Conservation (phyloP, 2,888 invertebrate genomes). For the Lycia hirtaria region DNA sequence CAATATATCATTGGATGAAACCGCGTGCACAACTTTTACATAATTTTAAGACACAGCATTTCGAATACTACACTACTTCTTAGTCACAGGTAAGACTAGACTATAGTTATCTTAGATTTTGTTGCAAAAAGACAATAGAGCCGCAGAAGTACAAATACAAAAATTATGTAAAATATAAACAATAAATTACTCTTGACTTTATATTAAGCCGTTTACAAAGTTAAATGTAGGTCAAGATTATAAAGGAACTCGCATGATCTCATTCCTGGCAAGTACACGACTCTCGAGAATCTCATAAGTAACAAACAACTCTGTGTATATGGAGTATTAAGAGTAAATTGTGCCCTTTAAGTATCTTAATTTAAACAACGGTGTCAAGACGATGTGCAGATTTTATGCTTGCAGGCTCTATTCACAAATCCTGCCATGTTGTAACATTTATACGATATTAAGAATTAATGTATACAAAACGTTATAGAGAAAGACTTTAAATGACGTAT, state of each 20-base stretch:
- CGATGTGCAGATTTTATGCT: neutral
- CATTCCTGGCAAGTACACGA: constrained; percentile 14
- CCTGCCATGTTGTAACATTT: no score
- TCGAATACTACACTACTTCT: no score
- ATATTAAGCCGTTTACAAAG: constrained; percentile 4
- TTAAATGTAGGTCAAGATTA: constrained; percentile 25
- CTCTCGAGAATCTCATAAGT: neutral
- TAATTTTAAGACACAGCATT: no score
- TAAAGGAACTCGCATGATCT: constrained; percentile 20
- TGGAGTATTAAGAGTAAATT: constrained; percentile 8
- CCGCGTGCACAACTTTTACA: no score
- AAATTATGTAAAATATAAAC: neutral
- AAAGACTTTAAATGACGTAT: no score
- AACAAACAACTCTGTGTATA: constrained; percentile 11
- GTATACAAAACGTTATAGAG: no score
- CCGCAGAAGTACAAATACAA: no score
- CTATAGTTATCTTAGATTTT: no score
- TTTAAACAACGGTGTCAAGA: constrained; percentile 3
- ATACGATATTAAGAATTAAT: no score
- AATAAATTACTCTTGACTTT: neutral
- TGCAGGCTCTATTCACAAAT: neutral
- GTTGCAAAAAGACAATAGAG: no score
- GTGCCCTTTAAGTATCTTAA: constrained; percentile 5
- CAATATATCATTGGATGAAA: no score
- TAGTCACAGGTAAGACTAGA: no score